phyloP scores from a whole-genome alignment of 2,888 invertebrate genomes.

The Dryobota labecula region DNA sequence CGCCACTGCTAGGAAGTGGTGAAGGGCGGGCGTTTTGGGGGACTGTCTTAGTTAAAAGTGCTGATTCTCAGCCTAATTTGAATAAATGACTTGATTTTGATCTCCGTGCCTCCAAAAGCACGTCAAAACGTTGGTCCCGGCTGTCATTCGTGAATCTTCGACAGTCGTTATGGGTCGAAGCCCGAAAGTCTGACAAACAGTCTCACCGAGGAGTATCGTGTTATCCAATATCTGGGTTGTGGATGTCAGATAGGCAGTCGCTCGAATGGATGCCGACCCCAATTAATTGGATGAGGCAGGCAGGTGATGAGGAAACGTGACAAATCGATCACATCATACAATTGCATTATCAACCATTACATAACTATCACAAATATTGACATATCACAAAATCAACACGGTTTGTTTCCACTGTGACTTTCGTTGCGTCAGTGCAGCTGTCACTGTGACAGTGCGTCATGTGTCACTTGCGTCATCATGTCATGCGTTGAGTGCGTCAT shows the following conservation, averaged over 20 bases:
- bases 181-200: no score
- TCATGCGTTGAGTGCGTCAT: conserved; percentile 25
- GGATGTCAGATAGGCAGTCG: no score
- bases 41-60: no score
- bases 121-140: no score
- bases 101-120: background rate
- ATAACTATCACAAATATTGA: conserved; percentile 27
- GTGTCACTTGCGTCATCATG: background rate
- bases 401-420: conserved; percentile 29
- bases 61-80: no score
- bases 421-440: conserved; percentile 11
- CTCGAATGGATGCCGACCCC: background rate
- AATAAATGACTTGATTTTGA: no score
- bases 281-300: background rate
- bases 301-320: background rate
- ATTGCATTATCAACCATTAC: background rate
- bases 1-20: no score
- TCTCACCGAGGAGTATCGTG: no score
- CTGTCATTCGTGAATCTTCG: background rate
- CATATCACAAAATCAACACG: conserved; percentile 1
- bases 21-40: no score
- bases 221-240: no score
- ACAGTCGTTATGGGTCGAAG: no score
- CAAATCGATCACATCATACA: conserved; percentile 3
- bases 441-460: conserved; percentile 35